These are phyloP conservation scores for Pseudococcus viburni DNA, from an alignment of 2,888 invertebrate species.

Conservation along the genomic window DNA sequence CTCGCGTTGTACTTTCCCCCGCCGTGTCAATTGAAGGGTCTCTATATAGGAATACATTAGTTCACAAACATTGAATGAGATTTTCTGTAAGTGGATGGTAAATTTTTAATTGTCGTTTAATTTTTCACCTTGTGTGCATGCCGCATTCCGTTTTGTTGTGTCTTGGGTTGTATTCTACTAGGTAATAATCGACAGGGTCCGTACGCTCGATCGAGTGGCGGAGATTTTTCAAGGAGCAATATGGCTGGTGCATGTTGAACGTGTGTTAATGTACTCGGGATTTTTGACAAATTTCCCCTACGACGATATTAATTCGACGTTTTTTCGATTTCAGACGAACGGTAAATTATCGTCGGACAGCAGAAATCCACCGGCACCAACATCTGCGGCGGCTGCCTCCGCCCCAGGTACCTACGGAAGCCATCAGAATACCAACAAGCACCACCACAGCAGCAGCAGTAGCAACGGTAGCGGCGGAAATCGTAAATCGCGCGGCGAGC, in stretches of 20 bases:
- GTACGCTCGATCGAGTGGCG: neutral
- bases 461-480: neutral
- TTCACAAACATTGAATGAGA: neutral
- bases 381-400: neutral
- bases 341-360: constrained; percentile 52
- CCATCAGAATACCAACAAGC: neutral
- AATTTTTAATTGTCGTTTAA: constrained; percentile 3
- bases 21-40: neutral
- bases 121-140: neutral
- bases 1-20: neutral
- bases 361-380: neutral
- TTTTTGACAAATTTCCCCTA: too few relatives aligned
- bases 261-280: neutral
- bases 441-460: neutral
- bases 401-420: neutral
- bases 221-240: neutral
- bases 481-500: constrained; percentile 57
- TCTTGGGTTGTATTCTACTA: neutral
- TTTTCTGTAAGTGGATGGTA: neutral
- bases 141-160: neutral
- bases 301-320: neutral
- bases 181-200: neutral
- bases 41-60: neutral
- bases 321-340: constrained; percentile 48
- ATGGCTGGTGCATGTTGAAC: constrained; percentile 12